Percentiles rank a stretch among this genome's conserved stretches.
Evolutionary conservation across 2,888 invertebrate genomes (phyloP).

Genomic region (Cetonia aurata): DNA sequence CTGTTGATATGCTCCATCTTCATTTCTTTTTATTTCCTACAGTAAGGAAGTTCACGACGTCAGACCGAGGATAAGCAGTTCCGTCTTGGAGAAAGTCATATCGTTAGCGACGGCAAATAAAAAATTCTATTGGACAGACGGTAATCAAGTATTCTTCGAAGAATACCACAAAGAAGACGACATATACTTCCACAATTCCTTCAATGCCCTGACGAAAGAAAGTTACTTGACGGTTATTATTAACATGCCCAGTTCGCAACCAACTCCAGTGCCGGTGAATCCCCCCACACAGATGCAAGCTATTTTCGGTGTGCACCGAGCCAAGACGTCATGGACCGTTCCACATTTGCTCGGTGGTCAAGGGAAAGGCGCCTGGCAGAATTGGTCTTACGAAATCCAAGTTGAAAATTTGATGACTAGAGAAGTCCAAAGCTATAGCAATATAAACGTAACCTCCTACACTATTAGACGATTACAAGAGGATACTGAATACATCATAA

Average conservation of each 20-base stretch:
- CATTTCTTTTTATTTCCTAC: conserved; percentile 46
- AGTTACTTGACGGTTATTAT: conserved; percentile 65
- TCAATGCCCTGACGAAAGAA: conserved; percentile 69
- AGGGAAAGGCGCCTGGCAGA: conserved; percentile 77
- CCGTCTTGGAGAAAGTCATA: conserved; percentile 79
- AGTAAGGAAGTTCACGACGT: conserved; percentile 80
- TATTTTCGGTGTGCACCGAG: conserved; percentile 80
- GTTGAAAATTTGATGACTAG: conserved; percentile 70
- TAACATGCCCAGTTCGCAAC: conserved; percentile 80
- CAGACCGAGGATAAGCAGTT: conserved; percentile 80
- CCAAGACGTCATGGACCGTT: conserved; percentile 85
- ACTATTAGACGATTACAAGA: conserved; percentile 79
- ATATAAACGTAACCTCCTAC: conserved; percentile 73
- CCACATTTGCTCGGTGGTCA: conserved; percentile 84
- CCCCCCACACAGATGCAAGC: conserved; percentile 86
- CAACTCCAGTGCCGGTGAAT: conserved; percentile 82
- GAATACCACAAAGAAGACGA: conserved; percentile 79
- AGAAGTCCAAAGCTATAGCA: conserved; percentile 64
- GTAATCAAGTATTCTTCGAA: conserved; percentile 81
- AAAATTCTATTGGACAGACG: conserved; percentile 90
- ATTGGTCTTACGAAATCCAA: conserved; percentile 84
- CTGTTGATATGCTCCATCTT: not conserved
- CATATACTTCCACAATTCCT: conserved; percentile 82
- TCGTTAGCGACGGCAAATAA: conserved; percentile 83
- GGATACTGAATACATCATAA: conserved; percentile 81